Base-by-base conservation (phyloP, 2,888 invertebrate genomes). In the Volucella inanis region DNA sequence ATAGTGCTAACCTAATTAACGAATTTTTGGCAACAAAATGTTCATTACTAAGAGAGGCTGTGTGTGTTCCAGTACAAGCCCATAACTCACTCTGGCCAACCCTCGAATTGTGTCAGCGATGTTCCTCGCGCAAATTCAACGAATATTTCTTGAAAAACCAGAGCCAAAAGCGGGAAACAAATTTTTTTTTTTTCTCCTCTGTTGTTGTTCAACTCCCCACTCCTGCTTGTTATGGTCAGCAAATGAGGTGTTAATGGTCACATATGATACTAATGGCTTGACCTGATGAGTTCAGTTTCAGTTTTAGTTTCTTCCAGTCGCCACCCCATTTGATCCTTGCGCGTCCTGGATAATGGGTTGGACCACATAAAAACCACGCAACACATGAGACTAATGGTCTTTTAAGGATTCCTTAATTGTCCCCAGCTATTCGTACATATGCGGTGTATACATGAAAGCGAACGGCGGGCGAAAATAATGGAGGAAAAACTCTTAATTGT, bases 161-260 rank as follows among this genome's bases (percentile, higher is more conserved):
- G 67, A 72, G 77, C 65, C 55, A 77, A 67, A 64, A 62, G 47
- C 83, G 55, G 59, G 68, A 78, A 59, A 83, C 75, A 84, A 84
- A 71, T 65, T 81, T 74, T 72, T 74, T 22, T 79, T 70, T 80
- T 68, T 72, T 68, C n/a, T 22, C 55, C 45, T 10, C 54, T 22
- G 22, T 22, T 22, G 22, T 4, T 22, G 3, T 22, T 22, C 22
- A 22, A 38, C 54, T 71, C 54, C 54, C 18, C 8, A 22, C 47
- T 22, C 54, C 14, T 9, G 61, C 31, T 67, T 85, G 76, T 76
- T 72, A 68, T 41, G 85, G 85, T 85, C 76, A 81, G 52, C 76
- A 81, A 85, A 85, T 85, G 85, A 85, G 85, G 85, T 85, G 85
- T 85, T 85, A 85, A 85, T 85, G 85, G 85, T 76, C 85, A 77